Evolutionary conservation across 1,140 invertebrate species (phyloP).

Genomic region (Agrypnia vestita): DNA sequence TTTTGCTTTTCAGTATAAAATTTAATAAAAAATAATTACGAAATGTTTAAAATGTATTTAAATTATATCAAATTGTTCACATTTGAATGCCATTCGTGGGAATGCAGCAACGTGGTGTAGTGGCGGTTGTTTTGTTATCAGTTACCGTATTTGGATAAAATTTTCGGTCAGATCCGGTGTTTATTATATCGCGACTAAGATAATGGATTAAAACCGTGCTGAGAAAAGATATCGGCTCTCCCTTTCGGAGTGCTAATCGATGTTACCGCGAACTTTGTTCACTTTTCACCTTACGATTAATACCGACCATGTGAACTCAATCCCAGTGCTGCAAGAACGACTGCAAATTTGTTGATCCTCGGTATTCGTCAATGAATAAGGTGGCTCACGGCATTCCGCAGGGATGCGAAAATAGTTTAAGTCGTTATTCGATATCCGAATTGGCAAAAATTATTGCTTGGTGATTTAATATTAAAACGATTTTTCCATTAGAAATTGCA

Average conservation of each 20-base stretch:
- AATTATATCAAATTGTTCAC: not conserved
- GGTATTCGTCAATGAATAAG: not conserved
- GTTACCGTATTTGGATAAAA: slow-evolving; percentile 22
- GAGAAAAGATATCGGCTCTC: slow-evolving; percentile 3
- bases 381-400: too few species aligned
- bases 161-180: slow-evolving; percentile 10
- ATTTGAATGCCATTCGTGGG: slow-evolving; percentile 11
- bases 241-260: slow-evolving; percentile 26
- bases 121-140: slow-evolving; percentile 8
- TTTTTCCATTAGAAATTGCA: too few species aligned
- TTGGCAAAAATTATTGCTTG: too few species aligned
- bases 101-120: not conserved
- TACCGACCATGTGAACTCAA: not conserved
- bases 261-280: slow-evolving; percentile 17
- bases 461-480: too few species aligned
- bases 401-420: too few species aligned
- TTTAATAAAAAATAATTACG: too few species aligned
- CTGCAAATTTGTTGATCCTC: not conserved
- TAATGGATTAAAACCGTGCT: slow-evolving; percentile 31
- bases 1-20: too few species aligned
- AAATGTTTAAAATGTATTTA: too few species aligned
- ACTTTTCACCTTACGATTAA: slow-evolving; percentile 9
- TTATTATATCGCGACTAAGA: slow-evolving; percentile 7
- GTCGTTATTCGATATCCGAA: too few species aligned
- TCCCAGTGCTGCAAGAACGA: not conserved